Percentiles rank a stretch among this genome's conserved stretches.
Conservation (phyloP, 2,797 vertebrate genomes). For the Malacoctenus gilli region DNA sequence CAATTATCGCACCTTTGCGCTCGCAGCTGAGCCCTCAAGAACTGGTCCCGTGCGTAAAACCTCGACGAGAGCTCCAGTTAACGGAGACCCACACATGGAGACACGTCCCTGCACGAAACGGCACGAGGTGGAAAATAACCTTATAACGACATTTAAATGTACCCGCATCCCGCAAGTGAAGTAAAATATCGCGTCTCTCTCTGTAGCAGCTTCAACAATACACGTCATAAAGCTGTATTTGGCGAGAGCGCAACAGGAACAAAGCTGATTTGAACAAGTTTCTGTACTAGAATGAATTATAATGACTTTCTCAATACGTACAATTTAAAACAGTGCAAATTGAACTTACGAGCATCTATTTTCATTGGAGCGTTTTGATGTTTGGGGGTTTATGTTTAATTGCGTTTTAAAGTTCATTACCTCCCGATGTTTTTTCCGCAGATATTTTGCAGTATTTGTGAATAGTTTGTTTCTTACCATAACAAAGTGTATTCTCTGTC, state of each 20-base stretch:
- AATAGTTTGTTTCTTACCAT: constrained; percentile 64
- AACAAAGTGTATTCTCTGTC: constrained; percentile 42
- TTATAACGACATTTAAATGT: not conserved
- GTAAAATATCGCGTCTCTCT: not conserved
- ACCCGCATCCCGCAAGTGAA: not conserved
- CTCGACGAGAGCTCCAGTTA: constrained; percentile 8
- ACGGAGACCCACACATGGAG: not conserved
- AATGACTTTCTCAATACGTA: not conserved
- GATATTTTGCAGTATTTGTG: not conserved
- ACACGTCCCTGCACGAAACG: not conserved
- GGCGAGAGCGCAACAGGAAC: not conserved
- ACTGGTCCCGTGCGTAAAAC: constrained; percentile 32
- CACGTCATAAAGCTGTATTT: not conserved
- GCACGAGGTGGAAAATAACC: not conserved
- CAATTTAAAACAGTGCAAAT: constrained; percentile 4
- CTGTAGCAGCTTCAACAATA: not conserved
- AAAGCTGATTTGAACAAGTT: too few relatives aligned
- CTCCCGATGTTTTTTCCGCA: not conserved
- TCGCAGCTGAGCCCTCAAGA: constrained; percentile 40
- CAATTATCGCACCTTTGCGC: constrained; percentile 62
- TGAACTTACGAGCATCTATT: constrained; percentile 46
- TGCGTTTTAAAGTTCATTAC: not conserved
- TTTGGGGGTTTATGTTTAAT: not conserved
- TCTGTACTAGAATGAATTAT: not conserved
- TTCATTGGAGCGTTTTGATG: not conserved